phyloP scores from a whole-genome alignment of 2,797 vertebrate genomes.

The Bradypus variegatus region DNA sequence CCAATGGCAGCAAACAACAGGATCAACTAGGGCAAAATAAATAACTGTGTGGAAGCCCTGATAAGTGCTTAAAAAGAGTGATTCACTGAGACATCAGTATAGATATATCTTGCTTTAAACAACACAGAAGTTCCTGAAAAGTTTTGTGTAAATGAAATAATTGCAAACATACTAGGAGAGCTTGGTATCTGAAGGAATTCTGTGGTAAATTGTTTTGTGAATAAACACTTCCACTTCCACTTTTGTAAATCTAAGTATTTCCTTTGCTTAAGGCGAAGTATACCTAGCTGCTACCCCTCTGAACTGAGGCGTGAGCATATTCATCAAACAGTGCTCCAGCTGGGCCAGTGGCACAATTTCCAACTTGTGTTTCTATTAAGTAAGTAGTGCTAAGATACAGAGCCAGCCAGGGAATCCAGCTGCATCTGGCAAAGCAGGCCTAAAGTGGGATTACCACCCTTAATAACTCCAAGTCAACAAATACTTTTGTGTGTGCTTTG shows the following conservation, averaged over 20 bases:
- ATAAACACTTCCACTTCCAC: slow-evolving; percentile 37
- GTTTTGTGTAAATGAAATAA: slow-evolving; percentile 41
- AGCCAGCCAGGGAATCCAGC: slow-evolving; percentile 37
- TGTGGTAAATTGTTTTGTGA: slow-evolving; percentile 26
- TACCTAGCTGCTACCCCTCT: neutral
- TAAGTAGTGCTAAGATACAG: slow-evolving; percentile 61
- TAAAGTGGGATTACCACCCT: neutral
- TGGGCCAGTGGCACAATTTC: slow-evolving; percentile 44
- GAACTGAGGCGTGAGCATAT: slow-evolving; percentile 5
- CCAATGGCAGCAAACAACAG: slow-evolving; percentile 48
- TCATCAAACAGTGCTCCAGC: slow-evolving; percentile 25
- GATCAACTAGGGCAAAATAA: slow-evolving; percentile 58
- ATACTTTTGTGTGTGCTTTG: slow-evolving; percentile 22
- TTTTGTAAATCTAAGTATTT: slow-evolving; percentile 23
- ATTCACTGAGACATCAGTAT: slow-evolving; percentile 45
- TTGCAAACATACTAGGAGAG: slow-evolving; percentile 33
- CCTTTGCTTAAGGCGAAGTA: slow-evolving; percentile 34
- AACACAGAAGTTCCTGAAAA: slow-evolving; percentile 54
- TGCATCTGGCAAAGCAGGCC: slow-evolving; percentile 39
- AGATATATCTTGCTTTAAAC: slow-evolving; percentile 54
- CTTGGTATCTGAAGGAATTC: slow-evolving; percentile 43
- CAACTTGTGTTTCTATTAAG: slow-evolving; percentile 61
- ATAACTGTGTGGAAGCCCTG: slow-evolving; percentile 65
- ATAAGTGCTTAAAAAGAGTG: slow-evolving; percentile 53
- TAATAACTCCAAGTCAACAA: slow-evolving; percentile 28